These are phyloP conservation scores for Psilanteris sp. DNA, from an alignment of 1,140 invertebrate genomes.

Conservation along the genomic window DNA sequence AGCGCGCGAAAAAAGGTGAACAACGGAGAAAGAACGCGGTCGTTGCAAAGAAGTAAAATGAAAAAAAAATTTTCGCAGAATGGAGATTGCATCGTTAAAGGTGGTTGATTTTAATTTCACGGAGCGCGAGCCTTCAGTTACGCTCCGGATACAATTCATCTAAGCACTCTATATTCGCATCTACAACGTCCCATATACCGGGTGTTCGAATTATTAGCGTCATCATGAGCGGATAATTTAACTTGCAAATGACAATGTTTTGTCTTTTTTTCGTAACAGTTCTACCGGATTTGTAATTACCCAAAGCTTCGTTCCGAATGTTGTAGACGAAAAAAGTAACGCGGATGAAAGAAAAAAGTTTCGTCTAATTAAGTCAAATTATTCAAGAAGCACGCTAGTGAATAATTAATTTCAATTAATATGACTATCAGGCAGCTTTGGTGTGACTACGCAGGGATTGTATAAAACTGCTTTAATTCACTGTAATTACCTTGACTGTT, in stretches of 20 bases:
- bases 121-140: slow-evolving; percentile 78
- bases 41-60: slow-evolving; percentile 39
- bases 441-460: too few species aligned
- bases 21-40: slow-evolving; percentile 2
- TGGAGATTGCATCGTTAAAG: slow-evolving; percentile 76
- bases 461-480: too few species aligned
- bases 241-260: slow-evolving; percentile 34
- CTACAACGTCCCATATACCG: slow-evolving; percentile 44
- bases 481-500: too few species aligned
- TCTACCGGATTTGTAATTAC: too few species aligned
- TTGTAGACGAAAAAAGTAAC: too few species aligned
- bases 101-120: slow-evolving; percentile 80
- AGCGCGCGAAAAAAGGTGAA: slow-evolving; percentile 8
- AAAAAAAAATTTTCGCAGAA: slow-evolving; percentile 64
- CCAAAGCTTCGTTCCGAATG: too few species aligned
- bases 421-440: background rate
- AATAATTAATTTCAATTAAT: slow-evolving; percentile 8
- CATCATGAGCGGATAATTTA: slow-evolving; percentile 21
- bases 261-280: too few species aligned
- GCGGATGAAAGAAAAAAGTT: background rate
- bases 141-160: slow-evolving; percentile 74
- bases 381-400: slow-evolving; percentile 1
- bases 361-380: slow-evolving; percentile 1
- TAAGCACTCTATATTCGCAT: slow-evolving; percentile 62
- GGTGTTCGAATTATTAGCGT: slow-evolving; percentile 36